phyloP scores from a whole-genome alignment of 2,113 vertebrate species.

The Channa argus region DNA sequence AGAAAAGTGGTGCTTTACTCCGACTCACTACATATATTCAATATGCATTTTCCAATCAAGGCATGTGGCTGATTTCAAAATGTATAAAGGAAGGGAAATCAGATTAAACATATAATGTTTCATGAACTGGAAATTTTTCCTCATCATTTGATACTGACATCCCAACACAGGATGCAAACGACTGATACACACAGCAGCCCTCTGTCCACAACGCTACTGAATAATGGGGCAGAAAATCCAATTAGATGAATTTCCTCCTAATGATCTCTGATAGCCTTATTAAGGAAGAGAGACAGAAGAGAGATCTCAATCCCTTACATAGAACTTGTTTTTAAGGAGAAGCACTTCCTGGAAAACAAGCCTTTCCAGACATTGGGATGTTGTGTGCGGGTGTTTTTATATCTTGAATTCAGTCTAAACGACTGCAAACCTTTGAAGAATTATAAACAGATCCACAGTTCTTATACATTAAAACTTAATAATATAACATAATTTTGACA shows the following conservation, averaged over 20 bases:
- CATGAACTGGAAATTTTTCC: constrained; percentile 52
- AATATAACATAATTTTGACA: too few species aligned
- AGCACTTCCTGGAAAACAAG: constrained; percentile 47
- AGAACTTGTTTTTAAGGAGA: constrained; percentile 58
- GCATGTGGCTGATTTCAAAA: constrained; percentile 56
- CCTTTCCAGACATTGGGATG: constrained; percentile 32
- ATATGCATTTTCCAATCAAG: constrained; percentile 20
- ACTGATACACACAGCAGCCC: constrained; percentile 53
- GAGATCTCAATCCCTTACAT: constrained; percentile 43
- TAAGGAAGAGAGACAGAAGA: constrained; percentile 37
- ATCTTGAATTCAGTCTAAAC: constrained; percentile 14
- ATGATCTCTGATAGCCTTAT: constrained; percentile 70
- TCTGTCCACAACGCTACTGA: constrained; percentile 69
- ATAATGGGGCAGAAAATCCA: constrained; percentile 72
- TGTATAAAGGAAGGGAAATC: constrained; percentile 56
- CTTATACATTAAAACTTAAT: too few species aligned
- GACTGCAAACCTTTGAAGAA: neutral
- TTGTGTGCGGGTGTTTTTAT: constrained; percentile 3
- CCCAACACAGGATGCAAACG: constrained; percentile 44
- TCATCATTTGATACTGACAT: constrained; percentile 65
- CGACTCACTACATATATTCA: constrained; percentile 5
- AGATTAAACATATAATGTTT: constrained; percentile 66
- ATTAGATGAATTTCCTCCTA: constrained; percentile 82
- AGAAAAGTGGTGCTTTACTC: neutral
- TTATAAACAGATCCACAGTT: too few species aligned